Percentiles rank a stretch among this genome's conserved stretches.
Conservation (phyloP, 2,113 vertebrate species). For the Lycocorax pyrrhopterus region DNA sequence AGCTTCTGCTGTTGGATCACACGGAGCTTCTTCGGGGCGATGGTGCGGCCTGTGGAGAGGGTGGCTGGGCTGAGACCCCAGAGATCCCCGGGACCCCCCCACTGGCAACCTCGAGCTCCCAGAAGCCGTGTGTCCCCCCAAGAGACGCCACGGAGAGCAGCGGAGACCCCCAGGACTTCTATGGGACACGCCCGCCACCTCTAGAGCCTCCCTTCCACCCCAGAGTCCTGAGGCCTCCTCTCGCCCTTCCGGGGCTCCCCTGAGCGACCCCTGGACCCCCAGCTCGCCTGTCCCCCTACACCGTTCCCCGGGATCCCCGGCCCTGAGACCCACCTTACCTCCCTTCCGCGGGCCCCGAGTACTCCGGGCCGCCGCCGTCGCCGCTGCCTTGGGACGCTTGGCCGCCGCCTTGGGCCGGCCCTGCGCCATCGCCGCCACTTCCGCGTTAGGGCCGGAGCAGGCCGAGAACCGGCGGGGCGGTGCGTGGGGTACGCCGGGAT, state of each 20-base stretch:
- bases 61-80: not conserved
- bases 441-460: rapidly evolving
- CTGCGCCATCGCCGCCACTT: not conserved
- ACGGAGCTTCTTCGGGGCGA: not conserved
- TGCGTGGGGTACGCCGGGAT: not conserved
- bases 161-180: not conserved
- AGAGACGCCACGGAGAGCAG: not conserved
- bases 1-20: not conserved
- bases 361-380: not conserved
- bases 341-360: not conserved
- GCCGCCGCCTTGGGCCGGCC: not conserved
- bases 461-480: not conserved
- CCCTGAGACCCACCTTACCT: not conserved
- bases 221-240: not conserved
- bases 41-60: not conserved
- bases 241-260: not conserved
- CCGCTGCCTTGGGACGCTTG: not conserved
- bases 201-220: no score
- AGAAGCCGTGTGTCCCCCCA: no score
- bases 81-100: not conserved
- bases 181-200: no score
- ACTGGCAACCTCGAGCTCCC: not conserved
- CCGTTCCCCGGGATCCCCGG: rapidly evolving
- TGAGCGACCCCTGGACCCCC: no score
- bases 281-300: no score